phyloP scores from a whole-genome alignment of 92 coral and sea anemone species.

The Heliopora coerulea region DNA sequence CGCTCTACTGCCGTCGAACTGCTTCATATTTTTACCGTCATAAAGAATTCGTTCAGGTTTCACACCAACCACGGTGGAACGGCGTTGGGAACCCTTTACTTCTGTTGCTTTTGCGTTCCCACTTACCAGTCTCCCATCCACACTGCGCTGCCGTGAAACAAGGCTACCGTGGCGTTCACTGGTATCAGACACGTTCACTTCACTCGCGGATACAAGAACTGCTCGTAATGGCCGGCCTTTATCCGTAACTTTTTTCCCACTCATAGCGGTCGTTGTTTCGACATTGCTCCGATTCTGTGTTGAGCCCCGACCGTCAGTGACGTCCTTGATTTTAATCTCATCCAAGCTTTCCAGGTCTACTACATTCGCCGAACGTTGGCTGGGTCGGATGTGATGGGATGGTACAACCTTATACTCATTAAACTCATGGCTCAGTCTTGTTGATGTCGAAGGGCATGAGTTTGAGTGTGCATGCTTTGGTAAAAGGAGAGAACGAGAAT shows the following conservation, averaged over 20 bases:
- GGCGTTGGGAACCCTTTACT: neutral
- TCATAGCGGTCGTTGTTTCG: neutral
- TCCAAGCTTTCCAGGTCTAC: neutral
- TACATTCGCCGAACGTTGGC: constrained; percentile 4
- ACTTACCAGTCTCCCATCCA: neutral
- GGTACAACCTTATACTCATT: constrained; percentile 13
- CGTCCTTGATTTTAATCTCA: neutral
- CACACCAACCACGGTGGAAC: neutral
- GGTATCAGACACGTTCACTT: constrained; percentile 27
- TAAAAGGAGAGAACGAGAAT: neutral
- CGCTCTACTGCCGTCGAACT: neutral
- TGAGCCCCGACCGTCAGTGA: neutral
- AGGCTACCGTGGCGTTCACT: neutral
- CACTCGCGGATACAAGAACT: constrained; percentile 12
- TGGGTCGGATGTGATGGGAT: constrained; percentile 1
- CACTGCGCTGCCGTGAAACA: neutral
- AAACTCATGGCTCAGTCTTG: neutral
- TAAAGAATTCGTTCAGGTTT: neutral
- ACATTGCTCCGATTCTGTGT: neutral
- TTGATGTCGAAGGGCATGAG: constrained; percentile 6
- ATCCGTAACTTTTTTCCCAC: neutral
- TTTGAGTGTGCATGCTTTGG: constrained; percentile 13
- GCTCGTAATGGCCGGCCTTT: neutral
- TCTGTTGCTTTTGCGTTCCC: neutral
- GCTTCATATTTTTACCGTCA: neutral